Evolutionary conservation across 2,113 vertebrate species (phyloP), one percentile per base, ranked within the genome.

Genomic region (Poeciliopsis occidentalis): DNA sequence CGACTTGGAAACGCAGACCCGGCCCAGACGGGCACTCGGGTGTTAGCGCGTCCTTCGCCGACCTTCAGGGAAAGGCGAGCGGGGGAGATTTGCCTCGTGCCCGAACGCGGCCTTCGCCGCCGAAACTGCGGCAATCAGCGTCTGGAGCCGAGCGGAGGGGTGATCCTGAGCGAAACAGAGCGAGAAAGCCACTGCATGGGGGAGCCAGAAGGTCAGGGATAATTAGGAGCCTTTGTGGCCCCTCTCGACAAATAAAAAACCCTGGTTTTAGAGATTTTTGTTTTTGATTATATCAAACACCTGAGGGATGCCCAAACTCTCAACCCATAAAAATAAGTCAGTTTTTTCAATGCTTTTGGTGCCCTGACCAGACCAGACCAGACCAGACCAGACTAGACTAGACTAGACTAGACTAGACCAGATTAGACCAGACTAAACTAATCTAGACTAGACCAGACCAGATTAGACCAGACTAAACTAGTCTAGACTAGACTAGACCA

Each of bases 151-250:
- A 87, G 85, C 68, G 32, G 79, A 73, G 76, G 86, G 91, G 88
- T 88, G 92, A 90, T 91, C 91, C 87, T 90, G 84, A 87, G 89
- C 8, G 71, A 87, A 89, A 78, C 71, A 66, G 83, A 85, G 64
- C 3, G 77, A 71, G 81, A 75, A 72, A 72, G 71, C 34, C 71
- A 69, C 85, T 3, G 69, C 31, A 65, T 17, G 27, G 74, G 80
- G 77, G 80, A 89, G 91, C 82, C 90, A 94, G 91, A 94, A 94
- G 94, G 94, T 94, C 94, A 94, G 91, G 88, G 93, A 93, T 95
- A 95, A 95, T 95, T 94, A 95, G 92, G 92, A 92, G 87, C 90
- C 92, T 93, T 92, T 89, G 88, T 89, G 90, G 90, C 81, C 86
- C 86, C 85, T 90, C 92, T 93, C 83, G 76, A 69, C 92, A 93